Conservation (phyloP, 1,140 invertebrate species). For the Nylanderia fulva region DNA sequence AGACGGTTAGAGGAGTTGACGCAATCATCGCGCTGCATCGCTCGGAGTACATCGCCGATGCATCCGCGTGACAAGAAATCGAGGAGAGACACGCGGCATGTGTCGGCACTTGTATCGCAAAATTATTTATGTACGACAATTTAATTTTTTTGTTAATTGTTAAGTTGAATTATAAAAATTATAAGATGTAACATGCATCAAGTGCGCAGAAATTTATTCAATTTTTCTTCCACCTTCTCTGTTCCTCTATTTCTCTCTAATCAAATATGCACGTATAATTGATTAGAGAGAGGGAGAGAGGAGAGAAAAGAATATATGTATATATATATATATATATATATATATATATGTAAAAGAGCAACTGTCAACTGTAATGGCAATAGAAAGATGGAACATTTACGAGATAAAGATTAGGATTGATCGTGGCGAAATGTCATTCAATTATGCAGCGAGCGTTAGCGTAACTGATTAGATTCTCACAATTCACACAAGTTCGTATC, state of each 20-base stretch:
- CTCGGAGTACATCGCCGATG: not conserved
- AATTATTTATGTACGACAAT: not conserved
- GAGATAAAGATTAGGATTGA: slow-evolving; percentile 19
- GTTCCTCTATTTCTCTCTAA: too few relatives aligned
- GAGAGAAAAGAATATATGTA: too few relatives aligned
- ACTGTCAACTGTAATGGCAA: too few relatives aligned
- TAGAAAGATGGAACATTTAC: not conserved
- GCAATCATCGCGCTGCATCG: slow-evolving; percentile 61
- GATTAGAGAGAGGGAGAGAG: too few relatives aligned
- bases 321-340: too few relatives aligned
- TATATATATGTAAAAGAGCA: too few relatives aligned
- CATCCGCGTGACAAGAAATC: slow-evolving; percentile 11
- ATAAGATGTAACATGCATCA: not conserved
- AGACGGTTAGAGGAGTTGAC: slow-evolving; percentile 53
- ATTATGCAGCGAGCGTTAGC: not conserved
- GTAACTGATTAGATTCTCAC: slow-evolving; percentile 1
- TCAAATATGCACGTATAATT: too few relatives aligned
- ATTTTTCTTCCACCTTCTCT: too few relatives aligned
- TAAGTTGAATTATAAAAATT: not conserved
- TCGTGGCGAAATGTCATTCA: slow-evolving; percentile 12
- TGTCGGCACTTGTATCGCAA: not conserved
- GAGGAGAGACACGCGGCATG: slow-evolving; percentile 17
- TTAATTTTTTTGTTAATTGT: not conserved
- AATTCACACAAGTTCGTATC: not conserved
- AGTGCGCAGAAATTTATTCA: too few relatives aligned